A percentile compares a stretch with the other conserved stretches of the same genome.
Conservation (phyloP, 2,113 vertebrate genomes). For the Corythoichthys intestinalis region DNA sequence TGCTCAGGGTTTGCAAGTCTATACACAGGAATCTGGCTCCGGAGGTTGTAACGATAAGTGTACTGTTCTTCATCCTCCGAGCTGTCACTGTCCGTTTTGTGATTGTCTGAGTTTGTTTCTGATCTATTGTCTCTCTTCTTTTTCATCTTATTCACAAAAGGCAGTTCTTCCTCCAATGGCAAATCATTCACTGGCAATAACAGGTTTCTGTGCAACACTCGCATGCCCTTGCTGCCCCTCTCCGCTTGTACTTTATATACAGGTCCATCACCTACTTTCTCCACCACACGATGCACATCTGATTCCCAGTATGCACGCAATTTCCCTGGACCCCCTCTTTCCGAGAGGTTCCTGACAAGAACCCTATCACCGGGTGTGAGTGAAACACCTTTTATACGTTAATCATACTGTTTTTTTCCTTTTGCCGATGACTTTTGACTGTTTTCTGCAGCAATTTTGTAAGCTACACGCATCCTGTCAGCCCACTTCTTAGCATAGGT, state of each 20-base stretch:
- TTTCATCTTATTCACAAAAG: background rate
- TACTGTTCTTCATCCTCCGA: too few relatives aligned
- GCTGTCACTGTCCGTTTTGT: too few relatives aligned
- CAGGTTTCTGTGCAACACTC: background rate
- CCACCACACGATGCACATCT: background rate
- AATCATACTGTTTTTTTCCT: background rate
- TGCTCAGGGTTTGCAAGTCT: too few relatives aligned
- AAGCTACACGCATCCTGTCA: background rate
- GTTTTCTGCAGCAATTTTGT: background rate
- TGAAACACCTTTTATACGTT: background rate
- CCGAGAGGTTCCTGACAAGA: background rate
- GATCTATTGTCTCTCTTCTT: background rate
- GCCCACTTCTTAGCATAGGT: background rate
- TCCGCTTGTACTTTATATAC: background rate
- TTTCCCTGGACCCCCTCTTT: background rate
- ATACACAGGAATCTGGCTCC: too few relatives aligned
- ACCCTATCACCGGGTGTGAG: background rate
- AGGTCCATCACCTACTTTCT: background rate
- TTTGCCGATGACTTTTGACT: background rate
- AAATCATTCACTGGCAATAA: background rate
- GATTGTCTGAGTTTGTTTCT: background rate
- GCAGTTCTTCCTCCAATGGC: background rate
- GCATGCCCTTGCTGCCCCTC: background rate
- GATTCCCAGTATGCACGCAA: background rate
- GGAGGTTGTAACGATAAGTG: too few relatives aligned